phyloP scores from a whole-genome alignment of 2,113 vertebrate genomes.

The Hyperopisus bebe region DNA sequence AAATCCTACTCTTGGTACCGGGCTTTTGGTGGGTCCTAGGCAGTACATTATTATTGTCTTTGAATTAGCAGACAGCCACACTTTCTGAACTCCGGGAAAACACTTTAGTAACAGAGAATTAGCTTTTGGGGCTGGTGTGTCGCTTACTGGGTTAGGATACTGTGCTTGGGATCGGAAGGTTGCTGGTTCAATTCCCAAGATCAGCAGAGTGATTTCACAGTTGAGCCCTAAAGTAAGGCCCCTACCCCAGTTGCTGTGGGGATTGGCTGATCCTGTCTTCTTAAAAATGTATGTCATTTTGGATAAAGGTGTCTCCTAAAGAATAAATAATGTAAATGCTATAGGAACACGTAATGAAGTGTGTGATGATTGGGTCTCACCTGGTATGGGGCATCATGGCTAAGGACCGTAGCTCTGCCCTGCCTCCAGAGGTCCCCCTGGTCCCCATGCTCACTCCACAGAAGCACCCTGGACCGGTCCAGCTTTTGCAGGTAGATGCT shows the following conservation, averaged over 20 bases:
- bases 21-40: background rate
- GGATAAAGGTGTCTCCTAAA: background rate
- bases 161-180: background rate
- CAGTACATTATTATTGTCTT: background rate
- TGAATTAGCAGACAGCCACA: background rate
- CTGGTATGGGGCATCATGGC: constrained; percentile 45
- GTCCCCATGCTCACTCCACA: constrained; percentile 53
- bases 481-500: constrained; percentile 44
- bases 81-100: background rate
- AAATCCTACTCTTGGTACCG: background rate
- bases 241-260: background rate
- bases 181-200: background rate
- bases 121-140: background rate
- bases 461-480: background rate
- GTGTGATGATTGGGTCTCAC: constrained; percentile 27
- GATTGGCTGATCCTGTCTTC: background rate
- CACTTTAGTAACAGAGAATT: background rate
- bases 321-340: background rate
- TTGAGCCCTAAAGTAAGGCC: background rate
- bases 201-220: background rate
- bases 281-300: background rate
- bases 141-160: background rate
- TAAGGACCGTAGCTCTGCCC: constrained; percentile 50
- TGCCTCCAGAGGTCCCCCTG: constrained; percentile 60
- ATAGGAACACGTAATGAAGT: background rate